Conservation (phyloP, 2,888 invertebrate genomes). For the Zonitis immaculata region DNA sequence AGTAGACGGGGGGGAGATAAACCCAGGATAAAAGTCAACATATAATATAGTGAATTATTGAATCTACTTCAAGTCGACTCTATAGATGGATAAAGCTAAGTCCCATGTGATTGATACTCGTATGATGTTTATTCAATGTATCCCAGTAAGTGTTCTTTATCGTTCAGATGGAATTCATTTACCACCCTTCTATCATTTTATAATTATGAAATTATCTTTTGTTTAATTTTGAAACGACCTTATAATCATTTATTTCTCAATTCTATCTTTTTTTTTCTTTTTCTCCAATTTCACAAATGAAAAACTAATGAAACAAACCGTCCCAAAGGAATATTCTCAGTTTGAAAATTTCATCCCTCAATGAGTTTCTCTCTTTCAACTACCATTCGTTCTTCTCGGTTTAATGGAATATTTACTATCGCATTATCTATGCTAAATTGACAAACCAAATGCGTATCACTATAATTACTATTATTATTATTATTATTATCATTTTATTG, state of each 20-base stretch:
- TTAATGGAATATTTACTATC: slow-evolving; percentile 31
- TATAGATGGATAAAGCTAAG: slow-evolving; percentile 37
- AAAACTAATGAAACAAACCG: slow-evolving; percentile 36
- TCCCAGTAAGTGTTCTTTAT: slow-evolving; percentile 22
- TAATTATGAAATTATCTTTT: too few species aligned
- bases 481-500: slow-evolving; percentile 22
- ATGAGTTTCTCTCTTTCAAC: slow-evolving; percentile 27
- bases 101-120: slow-evolving; percentile 40
- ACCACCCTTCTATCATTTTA: too few species aligned
- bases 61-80: slow-evolving; percentile 37
- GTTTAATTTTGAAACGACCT: too few species aligned
- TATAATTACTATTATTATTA: slow-evolving; percentile 25
- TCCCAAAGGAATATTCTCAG: slow-evolving; percentile 38
- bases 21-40: slow-evolving; percentile 37
- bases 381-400: slow-evolving; percentile 17
- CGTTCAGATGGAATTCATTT: slow-evolving; percentile 24
- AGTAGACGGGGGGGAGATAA: too few species aligned
- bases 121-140: slow-evolving; percentile 41
- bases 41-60: slow-evolving; percentile 42
- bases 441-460: too few species aligned
- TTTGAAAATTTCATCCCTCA: slow-evolving; percentile 38
- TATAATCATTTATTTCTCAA: background rate
- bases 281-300: slow-evolving; percentile 33
- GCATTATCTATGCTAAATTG: slow-evolving; percentile 34
- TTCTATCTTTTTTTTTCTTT: slow-evolving; percentile 35